Evolutionary conservation across 2,113 vertebrate genomes (phyloP), one percentile per base, ranked within the genome.

Genomic region (Ahaetulla prasina): DNA sequence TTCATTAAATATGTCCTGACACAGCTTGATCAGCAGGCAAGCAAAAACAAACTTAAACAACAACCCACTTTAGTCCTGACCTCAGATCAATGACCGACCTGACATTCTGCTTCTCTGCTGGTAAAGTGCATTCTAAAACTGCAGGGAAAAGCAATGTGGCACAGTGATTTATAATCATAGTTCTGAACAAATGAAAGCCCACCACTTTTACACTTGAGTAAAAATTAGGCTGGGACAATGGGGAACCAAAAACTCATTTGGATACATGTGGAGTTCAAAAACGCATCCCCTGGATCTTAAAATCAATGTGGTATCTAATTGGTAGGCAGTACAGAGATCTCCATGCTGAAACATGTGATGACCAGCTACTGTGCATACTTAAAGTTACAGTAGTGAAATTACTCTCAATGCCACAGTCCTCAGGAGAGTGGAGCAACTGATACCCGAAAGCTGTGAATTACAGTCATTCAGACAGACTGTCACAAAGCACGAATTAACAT

Each of bases 231-330:
- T 93, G 92, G 91, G 95, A 95, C 96, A 95, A 97, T 93, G 93
- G 97, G 97, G 96, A 97, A 95, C 91, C 94, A 93, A 95, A 97
- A 97, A 96, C 94, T 97, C 97, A 97, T 98, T 97, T 97, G 95
- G 96, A 98, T 97, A 97, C 97, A 97, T 53, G 86, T 86, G 74
- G 96, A 96, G 96, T 96, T 97, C 96, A 93, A 96, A 97, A 97
- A 96, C 92, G 94, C 88, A 96, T 96, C 96, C 94, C 95, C 92
- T 74, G 96, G 95, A 95, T 93, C 95, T 96, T 93, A 91, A 92
- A 95, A 97, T 97, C 89, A 91, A 96, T 96, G 92, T 11, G 0
- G 22, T 92, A 91, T 90, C 95, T 96, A 95, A 94, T 95, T 88
- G 92, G 95, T 93, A 95, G 93, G 89, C 91, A 95, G 91, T 90